Base-by-base conservation (phyloP, 1,140 invertebrate genomes). In the Diploscapter pachys region DNA sequence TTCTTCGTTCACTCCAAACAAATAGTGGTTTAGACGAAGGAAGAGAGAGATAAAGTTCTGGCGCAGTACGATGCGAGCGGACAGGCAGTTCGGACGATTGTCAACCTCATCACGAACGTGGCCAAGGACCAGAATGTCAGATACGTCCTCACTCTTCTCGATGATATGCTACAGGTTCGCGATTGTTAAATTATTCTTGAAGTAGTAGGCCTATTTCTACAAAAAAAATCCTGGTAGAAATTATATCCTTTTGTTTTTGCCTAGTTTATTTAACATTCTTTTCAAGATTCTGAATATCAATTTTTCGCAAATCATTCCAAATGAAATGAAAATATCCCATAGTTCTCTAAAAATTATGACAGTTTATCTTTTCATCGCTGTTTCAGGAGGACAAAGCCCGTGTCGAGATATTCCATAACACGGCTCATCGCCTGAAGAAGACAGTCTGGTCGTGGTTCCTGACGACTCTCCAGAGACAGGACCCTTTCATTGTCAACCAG, bases 111-210 rank as follows among this genome's bases (percentile, higher is more conserved):
- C 78, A 92, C 92, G 55, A 94, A 97, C 87, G 92, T 99, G 78
- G 95, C 95, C 50, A 99, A 98, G 88, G 96, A 99, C 87, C 93
- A 96, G 85, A 98, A 96, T 5, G 92, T 98, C 82, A 95, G 98
- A 86, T 99, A 99, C 87, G 92, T 99, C 79, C 90, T 99, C n/a
- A 95, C 95, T 13, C 90, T 99, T 87, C 92, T 99, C 83, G 97
- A 99, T 88, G 96, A 99, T 86, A 91, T 98, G 88, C 87, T 99
- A n/a, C 92, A 94, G 89, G 92, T 93, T 87, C 78, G 78, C 31
- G 31, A 31, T 72, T 52, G 61, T 51, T 66, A 57, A 13, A 11
- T 72, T 49, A 56, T 75, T 68, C 3, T 1, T 9, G 62, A 61
- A 64, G 3, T 66, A 13, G 73, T 6, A 77, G 56, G 50, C 0